Conservation (phyloP, 2,113 vertebrate species). For the Penelope pileata region DNA sequence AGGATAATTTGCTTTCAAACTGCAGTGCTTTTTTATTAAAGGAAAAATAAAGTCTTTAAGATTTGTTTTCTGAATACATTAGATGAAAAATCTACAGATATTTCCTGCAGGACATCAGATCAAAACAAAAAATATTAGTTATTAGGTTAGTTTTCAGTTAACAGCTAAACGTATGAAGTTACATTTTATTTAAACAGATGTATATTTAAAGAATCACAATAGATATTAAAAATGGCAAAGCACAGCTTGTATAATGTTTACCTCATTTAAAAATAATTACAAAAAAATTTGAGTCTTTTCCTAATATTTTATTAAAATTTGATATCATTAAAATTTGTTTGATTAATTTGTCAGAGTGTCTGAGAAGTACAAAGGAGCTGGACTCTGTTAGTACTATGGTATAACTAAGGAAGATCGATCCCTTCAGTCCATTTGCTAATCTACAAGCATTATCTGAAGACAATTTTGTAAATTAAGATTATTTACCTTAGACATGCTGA, state of each 20-base stretch:
- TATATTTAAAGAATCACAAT: background rate
- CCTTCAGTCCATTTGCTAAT: background rate
- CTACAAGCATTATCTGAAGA: background rate
- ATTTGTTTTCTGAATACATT: background rate
- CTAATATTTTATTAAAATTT: background rate
- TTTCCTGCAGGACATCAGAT: background rate
- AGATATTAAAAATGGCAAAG: background rate
- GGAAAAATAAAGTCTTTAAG: background rate
- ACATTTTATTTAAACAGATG: background rate
- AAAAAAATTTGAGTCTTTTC: background rate
- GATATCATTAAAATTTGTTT: background rate
- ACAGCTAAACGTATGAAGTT: background rate
- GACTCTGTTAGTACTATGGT: background rate
- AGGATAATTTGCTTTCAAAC: conserved; percentile 39
- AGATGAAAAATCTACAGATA: background rate
- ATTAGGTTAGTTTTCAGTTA: background rate
- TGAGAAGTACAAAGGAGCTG: background rate
- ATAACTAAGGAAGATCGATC: background rate
- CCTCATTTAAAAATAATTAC: background rate
- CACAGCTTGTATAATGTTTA: background rate
- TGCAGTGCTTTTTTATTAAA: background rate
- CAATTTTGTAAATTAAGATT: background rate
- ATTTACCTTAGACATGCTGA: background rate
- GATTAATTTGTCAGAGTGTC: background rate
- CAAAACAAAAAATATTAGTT: conserved; percentile 11